phyloP scores from a whole-genome alignment of 2,113 vertebrate genomes.

The Nesoenas mayeri region DNA sequence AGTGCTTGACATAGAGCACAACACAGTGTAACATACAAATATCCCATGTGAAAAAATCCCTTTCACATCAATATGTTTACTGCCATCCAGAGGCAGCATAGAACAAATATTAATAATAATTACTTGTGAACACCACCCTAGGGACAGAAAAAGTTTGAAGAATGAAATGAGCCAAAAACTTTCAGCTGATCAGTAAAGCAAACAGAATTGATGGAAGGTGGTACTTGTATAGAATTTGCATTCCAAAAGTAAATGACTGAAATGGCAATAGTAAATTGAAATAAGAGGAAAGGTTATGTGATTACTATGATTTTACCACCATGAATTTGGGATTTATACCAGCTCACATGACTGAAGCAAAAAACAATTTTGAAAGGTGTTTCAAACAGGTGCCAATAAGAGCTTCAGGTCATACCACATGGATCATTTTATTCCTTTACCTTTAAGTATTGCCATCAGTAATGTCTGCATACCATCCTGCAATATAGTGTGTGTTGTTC shows the following conservation, averaged over 20 bases:
- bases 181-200: not conserved
- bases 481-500: not conserved
- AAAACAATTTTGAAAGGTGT: not conserved
- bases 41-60: not conserved
- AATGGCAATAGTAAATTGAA: not conserved
- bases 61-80: not conserved
- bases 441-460: not conserved
- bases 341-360: not conserved
- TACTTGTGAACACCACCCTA: not conserved
- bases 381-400: not conserved
- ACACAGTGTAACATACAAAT: conserved; percentile 41
- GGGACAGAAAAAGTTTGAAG: not conserved
- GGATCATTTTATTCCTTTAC: not conserved
- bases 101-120: not conserved
- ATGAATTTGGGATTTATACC: not conserved
- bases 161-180: not conserved
- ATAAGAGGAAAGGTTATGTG: not conserved
- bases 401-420: not conserved
- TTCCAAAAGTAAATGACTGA: not conserved
- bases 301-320: not conserved
- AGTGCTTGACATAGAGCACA: not conserved
- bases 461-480: not conserved
- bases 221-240: not conserved
- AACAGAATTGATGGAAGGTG: not conserved
- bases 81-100: conserved; percentile 27